Percentiles rank a stretch among this genome's conserved stretches.
These are phyloP conservation scores for Gymnogyps californianus DNA, from an alignment of 2,113 vertebrate species.

Conservation along the genomic window DNA sequence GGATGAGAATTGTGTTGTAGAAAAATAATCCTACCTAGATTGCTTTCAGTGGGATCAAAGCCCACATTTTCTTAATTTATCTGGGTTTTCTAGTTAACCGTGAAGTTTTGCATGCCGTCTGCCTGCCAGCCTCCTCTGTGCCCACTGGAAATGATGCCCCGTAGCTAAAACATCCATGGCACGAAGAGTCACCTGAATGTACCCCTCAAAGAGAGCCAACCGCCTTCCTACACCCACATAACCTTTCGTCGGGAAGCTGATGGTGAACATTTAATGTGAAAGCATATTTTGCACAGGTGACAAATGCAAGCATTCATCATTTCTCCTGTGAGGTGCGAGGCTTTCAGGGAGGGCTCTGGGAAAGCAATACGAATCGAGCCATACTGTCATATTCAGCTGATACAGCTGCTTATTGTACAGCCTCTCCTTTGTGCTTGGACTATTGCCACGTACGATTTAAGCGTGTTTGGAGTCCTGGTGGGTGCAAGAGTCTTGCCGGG, in stretches of 20 bases:
- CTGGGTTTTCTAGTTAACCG: neutral
- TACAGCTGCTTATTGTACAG: constrained; percentile 2
- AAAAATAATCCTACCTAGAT: neutral
- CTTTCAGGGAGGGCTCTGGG: neutral
- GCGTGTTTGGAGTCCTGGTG: constrained; percentile 8
- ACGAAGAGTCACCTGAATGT: fast-evolving
- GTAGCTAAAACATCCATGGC: neutral
- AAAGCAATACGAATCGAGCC: neutral
- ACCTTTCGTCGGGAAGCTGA: neutral
- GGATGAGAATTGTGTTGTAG: neutral
- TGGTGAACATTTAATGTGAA: neutral
- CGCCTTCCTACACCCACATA: neutral
- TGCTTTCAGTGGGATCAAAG: neutral
- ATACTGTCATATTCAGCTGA: neutral
- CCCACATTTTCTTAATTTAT: neutral
- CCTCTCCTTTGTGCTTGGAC: constrained; percentile 28
- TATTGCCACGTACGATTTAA: neutral
- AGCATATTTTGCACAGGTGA: neutral
- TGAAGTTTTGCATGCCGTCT: neutral
- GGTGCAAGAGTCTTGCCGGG: neutral
- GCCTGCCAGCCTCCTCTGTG: neutral
- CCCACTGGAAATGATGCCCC: fast-evolving
- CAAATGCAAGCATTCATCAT: fast-evolving
- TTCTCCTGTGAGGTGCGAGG: neutral
- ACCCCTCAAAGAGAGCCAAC: neutral